Conservation (phyloP, 2,113 vertebrate genomes). For the Heliornis fulica region DNA sequence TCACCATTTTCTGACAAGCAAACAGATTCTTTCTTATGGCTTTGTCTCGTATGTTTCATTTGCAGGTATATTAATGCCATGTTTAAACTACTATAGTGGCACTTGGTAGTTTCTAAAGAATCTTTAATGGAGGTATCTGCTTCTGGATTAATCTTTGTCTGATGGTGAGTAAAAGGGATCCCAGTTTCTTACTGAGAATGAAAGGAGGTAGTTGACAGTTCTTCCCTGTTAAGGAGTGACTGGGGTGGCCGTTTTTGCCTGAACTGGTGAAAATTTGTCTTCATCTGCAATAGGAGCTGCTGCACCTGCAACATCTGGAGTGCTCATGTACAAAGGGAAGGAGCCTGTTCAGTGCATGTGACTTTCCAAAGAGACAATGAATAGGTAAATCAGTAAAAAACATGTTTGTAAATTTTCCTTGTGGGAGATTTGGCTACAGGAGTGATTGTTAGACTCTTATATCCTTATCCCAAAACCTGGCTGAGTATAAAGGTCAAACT, state of each 20-base stretch:
- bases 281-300: background rate
- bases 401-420: background rate
- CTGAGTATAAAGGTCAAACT: background rate
- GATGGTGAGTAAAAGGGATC: background rate
- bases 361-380: background rate
- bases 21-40: background rate
- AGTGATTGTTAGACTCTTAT: background rate
- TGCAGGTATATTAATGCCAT: background rate
- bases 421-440: background rate
- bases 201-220: background rate
- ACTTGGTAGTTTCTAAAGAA: background rate
- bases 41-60: background rate
- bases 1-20: background rate
- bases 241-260: background rate
- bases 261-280: background rate
- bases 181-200: background rate
- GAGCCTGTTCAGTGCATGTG: background rate
- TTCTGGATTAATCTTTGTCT: background rate
- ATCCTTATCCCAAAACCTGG: background rate
- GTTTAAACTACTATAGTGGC: background rate
- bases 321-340: background rate
- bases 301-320: background rate
- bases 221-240: background rate
- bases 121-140: background rate
- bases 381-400: background rate